Percentiles rank a stretch among this genome's conserved stretches.
These are phyloP conservation scores for Amazona guildingii DNA, from an alignment of 2,113 vertebrate species.

Conservation along the genomic window DNA sequence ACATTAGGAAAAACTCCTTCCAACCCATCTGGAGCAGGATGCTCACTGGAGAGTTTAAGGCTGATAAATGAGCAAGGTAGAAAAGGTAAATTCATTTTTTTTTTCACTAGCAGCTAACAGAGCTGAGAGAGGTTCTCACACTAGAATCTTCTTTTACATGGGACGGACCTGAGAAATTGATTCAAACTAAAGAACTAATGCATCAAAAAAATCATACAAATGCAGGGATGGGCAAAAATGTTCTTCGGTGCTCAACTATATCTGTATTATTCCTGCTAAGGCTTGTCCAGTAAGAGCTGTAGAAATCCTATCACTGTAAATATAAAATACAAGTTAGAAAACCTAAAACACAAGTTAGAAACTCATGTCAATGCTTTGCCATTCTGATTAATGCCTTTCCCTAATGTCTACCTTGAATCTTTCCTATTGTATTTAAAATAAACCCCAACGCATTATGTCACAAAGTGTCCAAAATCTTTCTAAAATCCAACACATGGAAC, in stretches of 20 bases:
- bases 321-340: background rate
- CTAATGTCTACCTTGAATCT: background rate
- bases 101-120: background rate
- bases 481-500: background rate
- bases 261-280: background rate
- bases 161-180: background rate
- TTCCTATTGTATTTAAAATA: background rate
- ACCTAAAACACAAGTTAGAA: background rate
- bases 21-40: background rate
- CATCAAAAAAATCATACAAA: background rate
- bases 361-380: background rate
- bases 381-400: background rate
- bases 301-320: background rate
- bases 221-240: background rate
- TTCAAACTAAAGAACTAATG: background rate
- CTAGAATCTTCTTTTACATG: background rate
- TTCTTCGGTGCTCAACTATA: background rate
- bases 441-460: background rate
- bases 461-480: background rate
- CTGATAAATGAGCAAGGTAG: background rate
- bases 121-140: background rate
- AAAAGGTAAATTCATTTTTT: background rate
- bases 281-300: background rate
- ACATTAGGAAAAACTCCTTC: background rate
- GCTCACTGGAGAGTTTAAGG: background rate